phyloP scores from a whole-genome alignment of 1,140 invertebrate species.

The Marisa cornuarietis region DNA sequence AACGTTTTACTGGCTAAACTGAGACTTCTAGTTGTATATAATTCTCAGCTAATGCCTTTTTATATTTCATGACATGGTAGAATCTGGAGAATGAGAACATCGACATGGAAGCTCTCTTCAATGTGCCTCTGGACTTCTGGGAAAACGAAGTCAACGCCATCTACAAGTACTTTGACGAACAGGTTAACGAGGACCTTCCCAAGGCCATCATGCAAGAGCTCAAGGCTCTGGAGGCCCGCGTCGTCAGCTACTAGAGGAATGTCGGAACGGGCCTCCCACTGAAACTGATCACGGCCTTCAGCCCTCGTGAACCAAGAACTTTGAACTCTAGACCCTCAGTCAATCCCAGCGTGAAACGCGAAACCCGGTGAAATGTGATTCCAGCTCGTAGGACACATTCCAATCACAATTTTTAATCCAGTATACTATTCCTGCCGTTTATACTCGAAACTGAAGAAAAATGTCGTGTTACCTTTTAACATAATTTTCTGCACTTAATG shows the following conservation, averaged over 20 bases:
- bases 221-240: constrained; percentile 48
- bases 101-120: constrained; percentile 81
- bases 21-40: too few relatives aligned
- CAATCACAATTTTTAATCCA: too few relatives aligned
- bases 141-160: constrained; percentile 84
- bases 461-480: too few relatives aligned
- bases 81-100: constrained; percentile 48
- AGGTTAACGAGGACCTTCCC: constrained; percentile 76
- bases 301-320: not conserved
- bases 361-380: not conserved
- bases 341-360: not conserved
- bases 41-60: too few relatives aligned
- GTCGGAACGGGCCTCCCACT: not conserved
- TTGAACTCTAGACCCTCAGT: not conserved
- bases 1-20: too few relatives aligned
- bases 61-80: constrained; percentile 1
- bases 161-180: constrained; percentile 88
- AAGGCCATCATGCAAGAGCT: constrained; percentile 50
- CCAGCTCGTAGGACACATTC: too few relatives aligned
- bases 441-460: too few relatives aligned
- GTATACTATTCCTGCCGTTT: too few relatives aligned
- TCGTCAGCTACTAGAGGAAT: constrained; percentile 19
- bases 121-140: constrained; percentile 92
- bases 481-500: too few relatives aligned
- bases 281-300: too few relatives aligned